Conservation (phyloP, 2,888 invertebrate species). For the Malthinus flaveolus region DNA sequence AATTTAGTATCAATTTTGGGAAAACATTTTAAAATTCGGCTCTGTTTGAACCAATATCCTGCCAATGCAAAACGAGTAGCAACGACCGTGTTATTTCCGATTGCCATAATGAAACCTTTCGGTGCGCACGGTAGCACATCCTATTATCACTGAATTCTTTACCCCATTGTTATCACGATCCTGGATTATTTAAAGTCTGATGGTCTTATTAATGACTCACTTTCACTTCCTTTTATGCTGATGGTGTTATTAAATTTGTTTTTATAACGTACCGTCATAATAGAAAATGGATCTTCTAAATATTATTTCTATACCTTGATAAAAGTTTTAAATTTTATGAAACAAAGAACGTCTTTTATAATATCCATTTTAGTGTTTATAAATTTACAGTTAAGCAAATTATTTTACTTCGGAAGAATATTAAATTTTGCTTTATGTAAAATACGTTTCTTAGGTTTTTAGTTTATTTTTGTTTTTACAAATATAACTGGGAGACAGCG, state of each 20-base stretch:
- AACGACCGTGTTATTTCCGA: slow-evolving; percentile 39
- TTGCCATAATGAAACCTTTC: slow-evolving; percentile 41
- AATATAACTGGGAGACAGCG: no score
- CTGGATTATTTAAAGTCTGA: slow-evolving; percentile 45
- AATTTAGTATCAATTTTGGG: not conserved
- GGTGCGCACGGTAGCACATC: slow-evolving; percentile 38
- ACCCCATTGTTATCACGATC: slow-evolving; percentile 43
- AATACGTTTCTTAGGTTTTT: slow-evolving; percentile 2
- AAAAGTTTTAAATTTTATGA: slow-evolving; percentile 13
- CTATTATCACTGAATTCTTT: slow-evolving; percentile 45
- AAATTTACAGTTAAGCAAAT: slow-evolving; percentile 15
- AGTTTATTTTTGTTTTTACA: not conserved
- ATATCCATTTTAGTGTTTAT: slow-evolving; percentile 8
- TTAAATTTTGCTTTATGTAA: slow-evolving; percentile 10
- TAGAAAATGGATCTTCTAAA: slow-evolving; percentile 30
- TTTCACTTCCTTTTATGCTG: slow-evolving; percentile 38
- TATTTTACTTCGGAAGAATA: slow-evolving; percentile 8
- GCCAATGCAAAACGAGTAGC: slow-evolving; percentile 29
- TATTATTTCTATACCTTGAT: slow-evolving; percentile 17
- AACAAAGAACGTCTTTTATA: slow-evolving; percentile 8
- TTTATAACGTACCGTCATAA: slow-evolving; percentile 37
- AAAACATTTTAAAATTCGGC: slow-evolving; percentile 5
- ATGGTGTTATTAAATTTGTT: slow-evolving; percentile 44
- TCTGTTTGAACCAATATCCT: slow-evolving; percentile 13
- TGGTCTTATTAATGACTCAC: slow-evolving; percentile 45